A percentile compares a stretch with the other conserved stretches of the same genome.
Conservation (phyloP, 2,113 vertebrate species). For the Brachyistius frenatus region DNA sequence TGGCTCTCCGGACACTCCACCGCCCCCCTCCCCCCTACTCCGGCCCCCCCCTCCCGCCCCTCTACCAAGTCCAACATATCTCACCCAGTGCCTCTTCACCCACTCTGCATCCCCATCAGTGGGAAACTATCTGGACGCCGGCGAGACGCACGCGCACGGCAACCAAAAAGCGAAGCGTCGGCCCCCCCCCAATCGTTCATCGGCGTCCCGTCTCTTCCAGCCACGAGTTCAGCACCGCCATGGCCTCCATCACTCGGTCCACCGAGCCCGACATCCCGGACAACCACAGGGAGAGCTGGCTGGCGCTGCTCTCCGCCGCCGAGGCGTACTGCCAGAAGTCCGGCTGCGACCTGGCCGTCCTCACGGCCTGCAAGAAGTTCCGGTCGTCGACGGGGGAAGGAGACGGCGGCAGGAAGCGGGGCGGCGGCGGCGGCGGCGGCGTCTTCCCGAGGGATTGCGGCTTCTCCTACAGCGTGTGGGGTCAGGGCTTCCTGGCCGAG, state of each 20-base stretch:
- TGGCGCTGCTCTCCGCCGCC: slow-evolving; percentile 87
- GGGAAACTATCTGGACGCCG: slow-evolving; percentile 59
- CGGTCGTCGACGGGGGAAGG: slow-evolving; percentile 49
- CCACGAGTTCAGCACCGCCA: slow-evolving; percentile 56
- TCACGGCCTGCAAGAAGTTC: slow-evolving; percentile 88
- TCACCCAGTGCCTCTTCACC: slow-evolving; percentile 71
- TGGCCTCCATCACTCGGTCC: slow-evolving; percentile 80
- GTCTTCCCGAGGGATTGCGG: slow-evolving; percentile 76
- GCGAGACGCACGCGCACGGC: slow-evolving; percentile 37
- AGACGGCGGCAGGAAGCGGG: slow-evolving; percentile 69
- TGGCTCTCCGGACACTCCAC: slow-evolving; percentile 66
- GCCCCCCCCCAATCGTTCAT: neutral
- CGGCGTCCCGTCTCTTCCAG: slow-evolving; percentile 28
- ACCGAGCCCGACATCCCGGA: slow-evolving; percentile 86
- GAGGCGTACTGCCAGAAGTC: slow-evolving; percentile 90
- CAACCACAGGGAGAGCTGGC: slow-evolving; percentile 92
- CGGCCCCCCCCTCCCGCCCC: too few species aligned
- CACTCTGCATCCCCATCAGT: slow-evolving; percentile 38
- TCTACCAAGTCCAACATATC: slow-evolving; percentile 47
- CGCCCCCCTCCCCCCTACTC: too few species aligned
- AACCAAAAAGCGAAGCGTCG: slow-evolving; percentile 36
- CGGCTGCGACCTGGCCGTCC: slow-evolving; percentile 90
- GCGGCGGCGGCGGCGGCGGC: slow-evolving; percentile 56
- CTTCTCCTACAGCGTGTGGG: slow-evolving; percentile 87
- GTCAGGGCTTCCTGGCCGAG: slow-evolving; percentile 88